Base-by-base conservation (phyloP, 2,797 vertebrate species). In the Lophotriccus pileatus region DNA sequence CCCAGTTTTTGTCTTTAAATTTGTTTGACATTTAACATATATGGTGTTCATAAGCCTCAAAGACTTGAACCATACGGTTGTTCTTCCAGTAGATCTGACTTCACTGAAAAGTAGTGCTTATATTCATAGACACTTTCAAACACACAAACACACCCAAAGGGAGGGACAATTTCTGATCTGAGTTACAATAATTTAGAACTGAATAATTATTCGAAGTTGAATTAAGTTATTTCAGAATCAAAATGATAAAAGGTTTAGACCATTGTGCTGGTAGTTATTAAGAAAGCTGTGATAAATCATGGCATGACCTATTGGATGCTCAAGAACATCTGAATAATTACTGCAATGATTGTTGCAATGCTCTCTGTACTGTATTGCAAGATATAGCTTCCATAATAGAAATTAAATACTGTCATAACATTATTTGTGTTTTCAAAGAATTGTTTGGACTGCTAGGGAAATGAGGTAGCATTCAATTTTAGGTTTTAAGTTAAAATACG, bases 401-500 rank as follows among this genome's bases (percentile, higher is more conserved):
- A 95, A 91, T 73, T 78, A 84, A 94, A 90, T 44, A 79, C 30
- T 44, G 21, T 49, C 87, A 84, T 78, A 90, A 88, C 27, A 25
- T 62, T 91, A 64, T 69, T 90, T 86, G 46, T 88, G 28, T 76
- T 96, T 93, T 86, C 70, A 95, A 88, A 58, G 36, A 66, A 47
- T 66, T 91, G 43, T 70, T 95, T 91, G 44, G 39, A 93, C 59
- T 82, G n/a, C 47, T 47, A 91, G 66, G 82, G 30, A 93, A 88
- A 96, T 81, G 67, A 93, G 77, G 44, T 76, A 79, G 63, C 90
- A 94, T 93, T 95, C 91, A 94, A 81, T 94, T 93, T 94, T 66
- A 92, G 67, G 55, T 81, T 97, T 95, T 84, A 94, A 93, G 79
- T 81, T 92, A 89, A 92, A 93, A 94, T 81, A 86, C 27, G 84